These are phyloP conservation scores for Phenacoccus solenopsis DNA, from an alignment of 1,140 invertebrate genomes.

Conservation along the genomic window DNA sequence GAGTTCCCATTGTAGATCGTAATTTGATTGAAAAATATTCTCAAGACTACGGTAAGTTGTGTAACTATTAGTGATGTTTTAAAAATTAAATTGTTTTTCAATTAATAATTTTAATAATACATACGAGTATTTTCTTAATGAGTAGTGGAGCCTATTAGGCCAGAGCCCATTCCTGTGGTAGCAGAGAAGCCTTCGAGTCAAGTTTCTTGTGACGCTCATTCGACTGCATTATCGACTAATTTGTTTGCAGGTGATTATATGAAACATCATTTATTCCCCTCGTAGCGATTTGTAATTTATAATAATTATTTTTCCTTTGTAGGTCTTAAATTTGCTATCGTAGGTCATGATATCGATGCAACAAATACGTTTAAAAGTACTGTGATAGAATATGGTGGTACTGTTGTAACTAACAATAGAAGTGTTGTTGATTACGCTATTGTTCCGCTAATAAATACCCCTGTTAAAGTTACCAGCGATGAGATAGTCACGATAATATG, in stretches of 20 bases:
- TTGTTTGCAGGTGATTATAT: neutral
- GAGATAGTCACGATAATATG: conserved; percentile 45
- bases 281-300: too few relatives aligned
- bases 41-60: neutral
- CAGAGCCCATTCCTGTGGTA: neutral
- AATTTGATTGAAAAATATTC: conserved; percentile 18
- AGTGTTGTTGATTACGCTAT: conserved; percentile 45
- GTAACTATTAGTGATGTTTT: too few relatives aligned
- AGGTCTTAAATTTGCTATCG: conserved; percentile 35
- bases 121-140: too few relatives aligned
- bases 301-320: conserved; percentile 28
- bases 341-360: conserved; percentile 21
- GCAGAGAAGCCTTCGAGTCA: neutral
- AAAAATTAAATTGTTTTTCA: neutral
- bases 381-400: conserved; percentile 37
- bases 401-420: conserved; percentile 33
- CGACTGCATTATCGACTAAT: neutral
- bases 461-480: conserved; percentile 34
- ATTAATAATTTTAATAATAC: too few relatives aligned
- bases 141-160: neutral
- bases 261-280: neutral
- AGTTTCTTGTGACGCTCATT: neutral
- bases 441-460: conserved; percentile 35
- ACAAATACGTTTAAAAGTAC: conserved; percentile 30
- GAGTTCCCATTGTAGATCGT: neutral